Percentiles rank a stretch among this genome's conserved stretches.
Conservation (phyloP, 2,888 invertebrate genomes). For the Synanthedon tipuliformis region DNA sequence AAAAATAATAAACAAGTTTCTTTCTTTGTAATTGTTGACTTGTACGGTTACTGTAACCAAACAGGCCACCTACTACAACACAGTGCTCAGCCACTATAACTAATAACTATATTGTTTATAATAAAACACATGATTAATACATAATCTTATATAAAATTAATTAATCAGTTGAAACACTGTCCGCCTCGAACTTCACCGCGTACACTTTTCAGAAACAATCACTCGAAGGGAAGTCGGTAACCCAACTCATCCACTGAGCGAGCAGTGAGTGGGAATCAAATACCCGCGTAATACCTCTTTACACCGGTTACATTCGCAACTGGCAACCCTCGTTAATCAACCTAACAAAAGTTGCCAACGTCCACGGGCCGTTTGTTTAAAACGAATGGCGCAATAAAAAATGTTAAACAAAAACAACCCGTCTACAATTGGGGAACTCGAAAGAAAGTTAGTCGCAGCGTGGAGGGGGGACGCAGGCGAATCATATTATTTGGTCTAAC, state of each 20-base stretch:
- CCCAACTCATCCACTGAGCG: neutral
- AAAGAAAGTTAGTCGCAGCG: conserved; percentile 11
- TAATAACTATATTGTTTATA: no score
- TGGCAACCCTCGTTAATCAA: conserved; percentile 19
- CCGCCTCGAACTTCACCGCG: no score
- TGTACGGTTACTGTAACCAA: no score
- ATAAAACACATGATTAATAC: no score
- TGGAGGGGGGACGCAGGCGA: conserved; percentile 7
- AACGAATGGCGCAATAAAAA: conserved; percentile 25
- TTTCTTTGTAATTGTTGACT: no score
- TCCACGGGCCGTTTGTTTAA: conserved; percentile 19
- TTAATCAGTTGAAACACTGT: no score
- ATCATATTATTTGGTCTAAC: conserved; percentile 26
- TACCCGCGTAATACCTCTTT: conserved; percentile 13
- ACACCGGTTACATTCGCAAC: conserved; percentile 8
- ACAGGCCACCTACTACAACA: no score
- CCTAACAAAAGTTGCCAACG: conserved; percentile 10
- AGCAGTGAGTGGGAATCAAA: neutral
- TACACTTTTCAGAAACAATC: no score
- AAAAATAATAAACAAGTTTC: no score
- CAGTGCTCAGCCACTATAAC: no score
- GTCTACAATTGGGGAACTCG: conserved; percentile 32
- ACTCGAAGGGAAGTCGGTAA: no score
- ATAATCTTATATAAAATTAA: no score
- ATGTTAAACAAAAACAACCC: conserved; percentile 22